phyloP scores from a whole-genome alignment of 2,888 invertebrate species.

The Diaprepes abbreviatus region DNA sequence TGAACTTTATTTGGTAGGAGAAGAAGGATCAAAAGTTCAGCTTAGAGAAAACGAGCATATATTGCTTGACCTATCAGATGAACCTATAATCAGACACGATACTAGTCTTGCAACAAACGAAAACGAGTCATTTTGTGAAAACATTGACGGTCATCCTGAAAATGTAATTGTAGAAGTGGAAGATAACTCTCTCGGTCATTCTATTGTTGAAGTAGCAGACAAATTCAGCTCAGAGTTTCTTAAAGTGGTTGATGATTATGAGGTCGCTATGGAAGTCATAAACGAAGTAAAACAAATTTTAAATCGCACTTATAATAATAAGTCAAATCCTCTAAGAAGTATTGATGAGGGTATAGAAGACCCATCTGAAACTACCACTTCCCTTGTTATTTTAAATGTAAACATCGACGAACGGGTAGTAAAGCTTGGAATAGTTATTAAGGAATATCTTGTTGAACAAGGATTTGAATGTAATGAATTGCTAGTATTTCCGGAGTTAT shows the following conservation, averaged over 20 bases:
- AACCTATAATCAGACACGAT: constrained; percentile 1
- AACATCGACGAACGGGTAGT: constrained; percentile 47
- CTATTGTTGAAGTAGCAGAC: constrained; percentile 20
- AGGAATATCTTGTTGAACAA: constrained; percentile 61
- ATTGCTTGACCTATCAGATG: neutral
- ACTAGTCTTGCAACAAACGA: constrained; percentile 24
- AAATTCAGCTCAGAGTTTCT: constrained; percentile 30
- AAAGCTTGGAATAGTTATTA: constrained; percentile 56
- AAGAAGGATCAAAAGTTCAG: neutral
- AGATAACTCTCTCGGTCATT: neutral
- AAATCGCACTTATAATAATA: neutral
- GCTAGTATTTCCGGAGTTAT: constrained; percentile 63
- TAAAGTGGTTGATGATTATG: constrained; percentile 33
- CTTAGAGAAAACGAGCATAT: neutral
- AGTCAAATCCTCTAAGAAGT: constrained; percentile 5
- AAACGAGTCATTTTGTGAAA: constrained; percentile 13
- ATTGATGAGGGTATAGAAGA: constrained; percentile 58
- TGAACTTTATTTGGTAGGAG: neutral
- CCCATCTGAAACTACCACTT: constrained; percentile 38
- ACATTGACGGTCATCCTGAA: neutral
- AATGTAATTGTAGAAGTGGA: neutral
- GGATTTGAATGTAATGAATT: constrained; percentile 61
- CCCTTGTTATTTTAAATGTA: neutral
- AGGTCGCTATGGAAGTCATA: constrained; percentile 11
- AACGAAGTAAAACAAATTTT: constrained; percentile 31